Evolutionary conservation across 2,797 vertebrate species (phyloP), one percentile per base, ranked within the genome.

Genomic region (Galago senegalensis): DNA sequence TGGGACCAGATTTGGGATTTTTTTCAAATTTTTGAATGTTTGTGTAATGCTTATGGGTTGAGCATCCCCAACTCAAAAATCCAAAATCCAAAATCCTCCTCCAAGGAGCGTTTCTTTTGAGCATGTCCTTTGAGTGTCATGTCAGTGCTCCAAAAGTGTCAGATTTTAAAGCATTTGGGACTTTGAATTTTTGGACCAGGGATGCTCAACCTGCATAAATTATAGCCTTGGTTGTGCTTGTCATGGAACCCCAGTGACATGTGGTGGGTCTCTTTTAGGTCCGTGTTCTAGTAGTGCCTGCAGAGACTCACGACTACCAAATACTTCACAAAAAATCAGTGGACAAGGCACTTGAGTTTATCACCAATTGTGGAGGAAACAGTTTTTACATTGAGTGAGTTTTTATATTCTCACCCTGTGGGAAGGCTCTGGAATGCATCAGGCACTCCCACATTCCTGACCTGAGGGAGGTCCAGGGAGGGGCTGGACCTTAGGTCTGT

Each of bases 311-410:
- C 91, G 98, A 97, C 73, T 98, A 99, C 75, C 99, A 99, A 93
- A 98, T 99, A 94, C 98, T 99, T 97, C 98, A 98, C 97, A 98
- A 98, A 96, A 99, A 99, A 61, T 98, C 98, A 27, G 96, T 99
- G 98, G 99, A 99, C 98, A 99, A 99, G 97, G 99, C 99, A 92
- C 95, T 97, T 46, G 99, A 99, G 98, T 99, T 99, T 97, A 98
- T 99, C 96, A 99, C 97, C 97, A 98, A 98, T 1, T 99, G 99
- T 97, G 99, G 99, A 98, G 98, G 98, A 98, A 99, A 99, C 95
- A 99, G 99, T 86, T 99, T 99, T 98, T 98, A 99, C 97, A 99
- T 99, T 89, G 98, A 99, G 99, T 99, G 99, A 97, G 99, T 99
- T 34, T 34, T 34, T 34, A 34, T 34, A 34, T 34, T 34, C 34